phyloP scores from a whole-genome alignment of 2,113 vertebrate genomes.

The Glaucomys volans region DNA sequence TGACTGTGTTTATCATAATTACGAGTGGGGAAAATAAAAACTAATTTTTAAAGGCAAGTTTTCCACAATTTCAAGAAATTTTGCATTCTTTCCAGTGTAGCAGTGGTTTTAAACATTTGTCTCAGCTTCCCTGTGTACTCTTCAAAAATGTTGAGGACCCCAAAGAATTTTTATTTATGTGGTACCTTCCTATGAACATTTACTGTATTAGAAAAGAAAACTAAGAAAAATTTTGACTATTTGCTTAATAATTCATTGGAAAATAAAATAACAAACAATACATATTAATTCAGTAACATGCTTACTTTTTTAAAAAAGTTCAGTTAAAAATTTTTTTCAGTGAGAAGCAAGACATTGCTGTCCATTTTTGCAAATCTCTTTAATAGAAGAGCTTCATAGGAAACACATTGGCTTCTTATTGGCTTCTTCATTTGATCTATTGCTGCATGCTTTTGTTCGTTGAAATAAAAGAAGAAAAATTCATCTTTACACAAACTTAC shows the following conservation, averaged over 20 bases:
- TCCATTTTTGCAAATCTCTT: conserved; percentile 15
- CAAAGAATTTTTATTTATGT: neutral
- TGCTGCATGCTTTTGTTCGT: neutral
- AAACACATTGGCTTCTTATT: neutral
- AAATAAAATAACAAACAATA: conserved; percentile 7
- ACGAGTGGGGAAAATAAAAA: neutral
- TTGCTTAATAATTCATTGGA: neutral
- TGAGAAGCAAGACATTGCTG: neutral
- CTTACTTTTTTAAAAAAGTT: neutral
- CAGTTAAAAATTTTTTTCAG: neutral
- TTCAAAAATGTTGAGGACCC: neutral
- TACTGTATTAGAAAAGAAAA: conserved; percentile 31
- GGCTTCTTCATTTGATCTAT: neutral
- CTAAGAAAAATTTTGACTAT: neutral
- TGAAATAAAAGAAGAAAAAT: conserved; percentile 34
- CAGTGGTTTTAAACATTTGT: neutral
- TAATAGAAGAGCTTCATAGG: neutral
- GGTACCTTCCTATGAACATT: neutral
- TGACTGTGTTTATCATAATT: conserved; percentile 26
- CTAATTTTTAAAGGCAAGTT: neutral
- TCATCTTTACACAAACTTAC: neutral
- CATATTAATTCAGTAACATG: neutral
- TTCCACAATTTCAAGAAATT: neutral
- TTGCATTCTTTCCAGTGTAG: neutral
- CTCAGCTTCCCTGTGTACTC: neutral